Evolutionary conservation across 2,888 invertebrate species (phyloP).

Genomic region (Limnephilus auricula): DNA sequence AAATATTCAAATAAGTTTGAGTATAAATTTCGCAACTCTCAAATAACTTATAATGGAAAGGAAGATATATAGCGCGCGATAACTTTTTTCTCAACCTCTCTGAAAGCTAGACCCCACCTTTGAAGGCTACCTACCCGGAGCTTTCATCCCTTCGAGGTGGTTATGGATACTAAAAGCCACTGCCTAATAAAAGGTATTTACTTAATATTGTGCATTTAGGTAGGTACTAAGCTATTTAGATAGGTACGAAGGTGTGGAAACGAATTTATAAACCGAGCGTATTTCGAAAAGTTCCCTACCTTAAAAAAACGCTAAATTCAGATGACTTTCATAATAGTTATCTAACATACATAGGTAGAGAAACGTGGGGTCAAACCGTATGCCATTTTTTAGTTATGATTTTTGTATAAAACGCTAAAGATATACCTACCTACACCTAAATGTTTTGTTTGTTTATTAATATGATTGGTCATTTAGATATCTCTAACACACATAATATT

Average conservation of each 20-base stretch:
- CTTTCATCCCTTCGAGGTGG: neutral
- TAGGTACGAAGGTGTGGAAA: neutral
- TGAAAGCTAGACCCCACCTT: slow-evolving; percentile 41
- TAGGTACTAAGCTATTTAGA: no score
- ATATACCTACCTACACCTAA: no score
- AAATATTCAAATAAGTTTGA: slow-evolving; percentile 66
- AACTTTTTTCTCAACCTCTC: slow-evolving; percentile 59
- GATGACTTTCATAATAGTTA: no score
- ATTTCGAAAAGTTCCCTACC: no score
- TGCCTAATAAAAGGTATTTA: neutral
- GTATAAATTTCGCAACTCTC: slow-evolving; percentile 66
- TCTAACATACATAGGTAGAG: no score
- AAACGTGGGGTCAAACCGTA: no score
- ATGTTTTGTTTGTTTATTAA: no score
- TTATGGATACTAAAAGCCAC: neutral
- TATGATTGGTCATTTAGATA: no score
- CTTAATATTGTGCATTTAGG: neutral
- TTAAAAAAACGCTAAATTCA: no score
- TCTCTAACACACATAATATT: no score
- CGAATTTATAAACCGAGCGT: neutral
- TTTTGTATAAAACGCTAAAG: no score
- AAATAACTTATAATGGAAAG: slow-evolving; percentile 66
- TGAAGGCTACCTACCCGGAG: neutral
- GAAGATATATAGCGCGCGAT: slow-evolving; percentile 64
- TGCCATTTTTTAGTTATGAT: no score